A percentile compares a stretch with the other conserved stretches of the same genome.
phyloP scores from a whole-genome alignment of 2,888 invertebrate species.

The Chymomyza caudatula region DNA sequence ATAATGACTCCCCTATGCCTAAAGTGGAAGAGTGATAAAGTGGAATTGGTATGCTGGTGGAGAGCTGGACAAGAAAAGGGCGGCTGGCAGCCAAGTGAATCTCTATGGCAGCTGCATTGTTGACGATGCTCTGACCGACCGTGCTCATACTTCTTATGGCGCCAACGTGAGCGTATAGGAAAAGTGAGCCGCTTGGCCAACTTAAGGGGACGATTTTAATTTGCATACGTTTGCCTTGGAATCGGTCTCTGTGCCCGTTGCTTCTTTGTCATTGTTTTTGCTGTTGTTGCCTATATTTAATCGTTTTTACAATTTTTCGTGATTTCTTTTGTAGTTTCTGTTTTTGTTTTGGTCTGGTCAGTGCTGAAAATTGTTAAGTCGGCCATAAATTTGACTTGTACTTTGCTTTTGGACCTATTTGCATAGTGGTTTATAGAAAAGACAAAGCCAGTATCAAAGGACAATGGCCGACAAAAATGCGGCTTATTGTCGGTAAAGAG shows the following conservation, averaged over 20 bases:
- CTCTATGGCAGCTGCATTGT: not conserved
- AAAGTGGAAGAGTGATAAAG: conserved; percentile 19
- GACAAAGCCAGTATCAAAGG: conserved; percentile 42
- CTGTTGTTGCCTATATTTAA: conserved; percentile 41
- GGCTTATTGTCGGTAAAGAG: not conserved
- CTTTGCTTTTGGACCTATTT: conserved; percentile 62
- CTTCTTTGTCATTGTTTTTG: conserved; percentile 21
- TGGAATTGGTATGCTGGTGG: conserved; percentile 20
- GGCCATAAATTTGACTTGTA: conserved; percentile 75
- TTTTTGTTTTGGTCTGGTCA: conserved; percentile 15
- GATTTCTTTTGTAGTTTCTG: conserved; percentile 53
- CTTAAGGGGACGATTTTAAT: conserved; percentile 73
- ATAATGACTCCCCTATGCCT: conserved; percentile 74
- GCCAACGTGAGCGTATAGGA: conserved; percentile 7
- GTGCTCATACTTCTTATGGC: conserved; percentile 60
- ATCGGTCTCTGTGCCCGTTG: conserved; percentile 31
- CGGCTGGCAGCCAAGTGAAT: conserved; percentile 10
- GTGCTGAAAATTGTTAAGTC: conserved; percentile 74
- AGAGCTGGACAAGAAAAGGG: conserved; percentile 24
- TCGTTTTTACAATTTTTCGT: conserved; percentile 63
- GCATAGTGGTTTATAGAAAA: conserved; percentile 70
- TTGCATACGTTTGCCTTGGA: conserved; percentile 76
- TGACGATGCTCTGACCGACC: conserved; percentile 40
- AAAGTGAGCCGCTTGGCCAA: conserved; percentile 19
- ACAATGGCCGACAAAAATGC: conserved; percentile 24